Evolutionary conservation across 2,113 vertebrate genomes (phyloP), one percentile per base, ranked within the genome.

Genomic region (Philantomba maxwellii): DNA sequence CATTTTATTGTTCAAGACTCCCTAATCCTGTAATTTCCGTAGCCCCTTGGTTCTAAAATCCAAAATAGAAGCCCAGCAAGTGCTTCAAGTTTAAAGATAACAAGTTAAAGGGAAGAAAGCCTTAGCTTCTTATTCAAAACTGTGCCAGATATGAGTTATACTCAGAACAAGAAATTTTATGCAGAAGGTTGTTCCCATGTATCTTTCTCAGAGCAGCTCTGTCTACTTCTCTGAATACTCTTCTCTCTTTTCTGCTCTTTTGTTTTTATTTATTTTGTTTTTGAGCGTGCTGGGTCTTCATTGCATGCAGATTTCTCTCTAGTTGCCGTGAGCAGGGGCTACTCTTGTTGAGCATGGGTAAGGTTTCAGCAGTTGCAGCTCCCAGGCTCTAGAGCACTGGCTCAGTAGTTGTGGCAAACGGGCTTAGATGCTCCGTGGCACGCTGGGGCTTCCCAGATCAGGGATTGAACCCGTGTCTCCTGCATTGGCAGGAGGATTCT

Each of bases 11-110:
- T 45, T 9, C 7, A 11, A 45, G 55, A 25, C 78, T 87, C 60
- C 4, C 55, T 70, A 30, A 83, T 95, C n/a, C 11, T 70, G 5
- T 62, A 3, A 51, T 78, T 83, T 78, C 14, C 28, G 2, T 43
- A 87, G 16, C 49, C 13, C 23, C 17, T 92, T 94, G 93, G 47
- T 73, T 95, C 60, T 95, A 62, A 64, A 89, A 60, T 77, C 91
- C 23, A 82, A 60, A 78, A 43, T 36, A 77, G 80, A 89, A 75
- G 49, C 33, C 49, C 5, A 91, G 64, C 43, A 92, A 43, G 51
- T 64, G 88, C 57, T 73, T 92, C n/a, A 53, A 39, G 39, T 73
- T 96, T 91, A 82, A 91, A 57, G 53, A 51, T 39, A 33, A 75
- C 43, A 51, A 13, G 26, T n/a, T 57, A 53, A 53, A 81, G 17